Percentiles rank a stretch among this genome's conserved stretches.
These are phyloP conservation scores for Platypus cylindrus DNA, from an alignment of 2,888 invertebrate species.

Conservation along the genomic window DNA sequence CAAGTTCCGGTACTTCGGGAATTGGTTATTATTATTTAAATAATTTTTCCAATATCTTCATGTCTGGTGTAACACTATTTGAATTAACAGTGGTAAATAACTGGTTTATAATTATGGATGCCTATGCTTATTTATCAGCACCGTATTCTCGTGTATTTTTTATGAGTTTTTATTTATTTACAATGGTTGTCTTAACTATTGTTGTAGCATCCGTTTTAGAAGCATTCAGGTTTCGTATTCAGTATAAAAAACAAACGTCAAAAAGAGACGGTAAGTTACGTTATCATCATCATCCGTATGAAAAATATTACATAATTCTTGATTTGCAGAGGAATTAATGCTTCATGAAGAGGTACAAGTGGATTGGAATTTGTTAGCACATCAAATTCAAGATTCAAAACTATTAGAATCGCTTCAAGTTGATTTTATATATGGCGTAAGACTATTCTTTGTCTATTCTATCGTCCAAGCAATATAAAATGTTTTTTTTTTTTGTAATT, in stretches of 20 bases:
- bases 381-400: conserved; percentile 41
- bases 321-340: conserved; percentile 54
- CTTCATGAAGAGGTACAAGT: conserved; percentile 62
- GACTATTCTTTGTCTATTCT: conserved; percentile 15
- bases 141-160: conserved; percentile 71
- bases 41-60: conserved; percentile 59
- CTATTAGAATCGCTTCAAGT: conserved; percentile 38
- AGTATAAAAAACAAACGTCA: conserved; percentile 69
- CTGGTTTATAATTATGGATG: conserved; percentile 89
- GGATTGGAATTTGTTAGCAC: conserved; percentile 54
- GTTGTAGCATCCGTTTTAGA: conserved; percentile 82
- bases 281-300: background rate
- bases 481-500: conserved; percentile 1
- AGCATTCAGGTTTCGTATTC: conserved; percentile 77
- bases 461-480: background rate
- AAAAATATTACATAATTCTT: background rate
- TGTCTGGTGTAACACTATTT: conserved; percentile 71
- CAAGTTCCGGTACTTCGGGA: conserved; percentile 53
- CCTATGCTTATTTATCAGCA: conserved; percentile 52
- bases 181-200: conserved; percentile 83
- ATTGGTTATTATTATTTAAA: conserved; percentile 80
- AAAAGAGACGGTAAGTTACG: conserved; percentile 53
- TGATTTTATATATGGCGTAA: conserved; percentile 40
- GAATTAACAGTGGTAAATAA: conserved; percentile 85
- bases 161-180: conserved; percentile 78